A percentile compares a stretch with the other conserved stretches of the same genome.
phyloP scores from a whole-genome alignment of 2,113 vertebrate genomes.

The Scomber japonicus region DNA sequence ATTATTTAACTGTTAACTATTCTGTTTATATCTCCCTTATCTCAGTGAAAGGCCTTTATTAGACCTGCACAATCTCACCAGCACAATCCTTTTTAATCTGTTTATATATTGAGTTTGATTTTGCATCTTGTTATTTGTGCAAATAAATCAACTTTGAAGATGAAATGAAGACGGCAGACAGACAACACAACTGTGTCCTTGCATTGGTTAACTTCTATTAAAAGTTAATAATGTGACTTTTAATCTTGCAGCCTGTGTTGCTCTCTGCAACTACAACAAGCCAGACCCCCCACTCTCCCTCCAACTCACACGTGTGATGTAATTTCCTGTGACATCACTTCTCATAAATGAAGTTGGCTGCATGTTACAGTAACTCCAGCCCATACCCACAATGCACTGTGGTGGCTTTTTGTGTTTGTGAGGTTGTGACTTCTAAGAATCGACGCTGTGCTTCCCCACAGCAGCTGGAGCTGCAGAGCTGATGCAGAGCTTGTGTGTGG shows the following conservation, averaged over 20 bases:
- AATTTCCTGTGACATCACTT: conserved; percentile 72
- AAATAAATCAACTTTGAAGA: no score
- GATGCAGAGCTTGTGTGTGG: conserved; percentile 40
- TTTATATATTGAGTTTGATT: no score
- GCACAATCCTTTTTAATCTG: no score
- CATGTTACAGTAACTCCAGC: conserved; percentile 71
- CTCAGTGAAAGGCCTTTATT: no score
- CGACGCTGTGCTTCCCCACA: conserved; percentile 57
- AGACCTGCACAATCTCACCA: no score
- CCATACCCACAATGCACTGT: conserved; percentile 64
- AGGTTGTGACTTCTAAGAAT: conserved; percentile 72
- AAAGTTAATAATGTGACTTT: no score
- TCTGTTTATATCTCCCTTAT: no score
- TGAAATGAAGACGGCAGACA: no score
- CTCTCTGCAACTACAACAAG: conserved; percentile 10
- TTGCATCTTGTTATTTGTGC: no score
- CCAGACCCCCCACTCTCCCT: conserved; percentile 29
- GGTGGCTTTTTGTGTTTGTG: neutral
- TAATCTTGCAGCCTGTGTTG: neutral
- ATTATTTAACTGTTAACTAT: no score
- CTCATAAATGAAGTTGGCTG: conserved; percentile 56
- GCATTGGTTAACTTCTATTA: no score
- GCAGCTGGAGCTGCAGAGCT: neutral
- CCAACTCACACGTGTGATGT: conserved; percentile 32
- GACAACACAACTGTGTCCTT: no score